Conservation (phyloP, 2,113 vertebrate genomes). For the Lophochroa leadbeateri region DNA sequence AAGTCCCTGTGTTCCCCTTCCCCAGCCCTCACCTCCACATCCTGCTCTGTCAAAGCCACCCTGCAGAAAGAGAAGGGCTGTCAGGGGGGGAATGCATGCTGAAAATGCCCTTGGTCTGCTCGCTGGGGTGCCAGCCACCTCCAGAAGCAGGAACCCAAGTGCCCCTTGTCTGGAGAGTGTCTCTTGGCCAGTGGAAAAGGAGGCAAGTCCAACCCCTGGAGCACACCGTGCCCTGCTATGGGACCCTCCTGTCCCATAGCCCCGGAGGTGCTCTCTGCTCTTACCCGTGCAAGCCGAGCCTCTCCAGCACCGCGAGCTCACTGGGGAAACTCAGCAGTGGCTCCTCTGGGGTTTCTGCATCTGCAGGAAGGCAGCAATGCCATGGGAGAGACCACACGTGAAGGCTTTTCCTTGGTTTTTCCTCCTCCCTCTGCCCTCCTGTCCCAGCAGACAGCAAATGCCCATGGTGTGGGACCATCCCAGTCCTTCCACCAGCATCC, state of each 20-base stretch:
- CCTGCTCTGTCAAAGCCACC: slow-evolving; percentile 81
- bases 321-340: slow-evolving; percentile 10
- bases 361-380: not conserved
- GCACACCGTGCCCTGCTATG: fast-evolving
- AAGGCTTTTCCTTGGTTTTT: not conserved
- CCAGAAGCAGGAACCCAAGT: not conserved
- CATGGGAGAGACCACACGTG: fast-evolving
- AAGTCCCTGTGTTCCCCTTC: fast-evolving
- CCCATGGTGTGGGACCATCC: not conserved
- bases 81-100: not conserved
- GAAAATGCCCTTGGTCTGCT: not conserved
- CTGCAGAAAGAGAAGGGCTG: slow-evolving; percentile 61
- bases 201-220: not conserved
- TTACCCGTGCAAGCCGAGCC: slow-evolving; percentile 80
- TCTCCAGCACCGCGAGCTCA: slow-evolving; percentile 78
- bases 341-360: slow-evolving; percentile 48
- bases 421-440: not conserved
- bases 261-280: not conserved
- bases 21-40: slow-evolving; percentile 78
- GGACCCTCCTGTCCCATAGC: not conserved
- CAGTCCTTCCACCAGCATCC: not conserved
- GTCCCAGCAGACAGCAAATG: not conserved
- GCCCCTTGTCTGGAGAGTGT: not conserved
- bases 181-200: not conserved
- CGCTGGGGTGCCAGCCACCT: not conserved